Percentiles rank a stretch among this genome's conserved stretches.
Evolutionary conservation across 2,113 vertebrate genomes (phyloP).

Genomic region (Takifugu bimaculatus): DNA sequence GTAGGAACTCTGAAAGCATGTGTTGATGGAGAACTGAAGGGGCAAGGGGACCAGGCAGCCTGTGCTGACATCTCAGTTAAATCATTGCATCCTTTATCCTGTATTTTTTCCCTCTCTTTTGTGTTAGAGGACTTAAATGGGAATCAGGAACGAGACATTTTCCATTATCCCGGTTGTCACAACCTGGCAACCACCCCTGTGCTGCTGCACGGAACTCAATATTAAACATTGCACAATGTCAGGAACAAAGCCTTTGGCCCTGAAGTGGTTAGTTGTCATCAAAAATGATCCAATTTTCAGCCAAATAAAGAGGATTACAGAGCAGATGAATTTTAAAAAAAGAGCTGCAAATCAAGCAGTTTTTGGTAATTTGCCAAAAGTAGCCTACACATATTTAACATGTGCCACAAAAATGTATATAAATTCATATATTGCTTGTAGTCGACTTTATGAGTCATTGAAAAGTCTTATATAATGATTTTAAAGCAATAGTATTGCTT

Average conservation of each 20-base stretch:
- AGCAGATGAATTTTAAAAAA: conserved; percentile 2
- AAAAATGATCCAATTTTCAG: conserved; percentile 18
- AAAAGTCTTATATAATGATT: no score
- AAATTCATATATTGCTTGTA: conserved; percentile 1
- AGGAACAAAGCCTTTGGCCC: conserved; percentile 19
- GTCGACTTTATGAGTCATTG: no score
- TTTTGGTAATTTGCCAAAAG: no score
- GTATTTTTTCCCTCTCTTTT: no score
- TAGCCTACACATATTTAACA: no score
- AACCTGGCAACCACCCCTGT: conserved; percentile 11
- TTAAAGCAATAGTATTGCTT: conserved; percentile 1
- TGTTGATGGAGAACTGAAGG: background rate
- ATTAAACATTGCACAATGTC: conserved; percentile 22
- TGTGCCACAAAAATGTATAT: no score
- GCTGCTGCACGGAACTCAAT: conserved; percentile 14
- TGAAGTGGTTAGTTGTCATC: conserved; percentile 31
- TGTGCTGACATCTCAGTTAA: no score
- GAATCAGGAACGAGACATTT: background rate
- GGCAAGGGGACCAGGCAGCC: no score
- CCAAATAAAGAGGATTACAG: conserved; percentile 31
- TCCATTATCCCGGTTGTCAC: background rate
- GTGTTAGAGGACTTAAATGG: no score
- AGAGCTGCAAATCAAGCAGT: no score
- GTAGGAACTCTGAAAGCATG: no score
- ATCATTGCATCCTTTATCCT: no score